These are phyloP conservation scores for Lamellibrachia satsuma DNA, from an alignment of 2,888 invertebrate genomes.

Conservation along the genomic window DNA sequence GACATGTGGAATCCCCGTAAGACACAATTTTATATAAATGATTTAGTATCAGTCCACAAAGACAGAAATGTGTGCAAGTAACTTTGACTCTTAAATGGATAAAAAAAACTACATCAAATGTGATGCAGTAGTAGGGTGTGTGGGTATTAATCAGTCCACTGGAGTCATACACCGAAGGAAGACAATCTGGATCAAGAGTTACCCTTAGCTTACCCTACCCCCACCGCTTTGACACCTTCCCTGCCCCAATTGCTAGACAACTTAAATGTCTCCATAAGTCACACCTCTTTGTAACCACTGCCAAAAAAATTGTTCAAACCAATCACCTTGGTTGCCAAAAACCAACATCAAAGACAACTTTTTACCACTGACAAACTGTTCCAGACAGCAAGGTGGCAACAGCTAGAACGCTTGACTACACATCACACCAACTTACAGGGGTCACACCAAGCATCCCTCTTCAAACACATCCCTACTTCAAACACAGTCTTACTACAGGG, in stretches of 20 bases:
- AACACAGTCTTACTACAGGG: background rate
- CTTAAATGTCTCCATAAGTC: background rate
- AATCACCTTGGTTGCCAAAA: background rate
- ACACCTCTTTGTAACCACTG: background rate
- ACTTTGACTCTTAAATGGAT: too few species aligned
- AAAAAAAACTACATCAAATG: too few species aligned
- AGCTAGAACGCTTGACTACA: background rate
- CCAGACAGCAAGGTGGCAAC: background rate
- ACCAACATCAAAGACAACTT: background rate
- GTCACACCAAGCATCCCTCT: background rate
- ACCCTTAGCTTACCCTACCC: background rate
- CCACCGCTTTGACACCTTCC: background rate
- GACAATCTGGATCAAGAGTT: too few species aligned
- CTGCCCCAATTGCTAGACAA: background rate
- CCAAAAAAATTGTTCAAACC: background rate
- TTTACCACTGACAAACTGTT: background rate
- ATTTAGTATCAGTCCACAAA: background rate
- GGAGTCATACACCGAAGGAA: too few species aligned
- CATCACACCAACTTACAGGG: background rate
- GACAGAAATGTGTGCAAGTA: background rate
- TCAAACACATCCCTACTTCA: background rate
- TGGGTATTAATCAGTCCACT: too few species aligned
- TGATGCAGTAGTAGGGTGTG: too few species aligned
- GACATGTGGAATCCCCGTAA: background rate
- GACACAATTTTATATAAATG: background rate